Evolutionary conservation across 2,113 vertebrate species (phyloP).

Genomic region (Dipodomys ordii): DNA sequence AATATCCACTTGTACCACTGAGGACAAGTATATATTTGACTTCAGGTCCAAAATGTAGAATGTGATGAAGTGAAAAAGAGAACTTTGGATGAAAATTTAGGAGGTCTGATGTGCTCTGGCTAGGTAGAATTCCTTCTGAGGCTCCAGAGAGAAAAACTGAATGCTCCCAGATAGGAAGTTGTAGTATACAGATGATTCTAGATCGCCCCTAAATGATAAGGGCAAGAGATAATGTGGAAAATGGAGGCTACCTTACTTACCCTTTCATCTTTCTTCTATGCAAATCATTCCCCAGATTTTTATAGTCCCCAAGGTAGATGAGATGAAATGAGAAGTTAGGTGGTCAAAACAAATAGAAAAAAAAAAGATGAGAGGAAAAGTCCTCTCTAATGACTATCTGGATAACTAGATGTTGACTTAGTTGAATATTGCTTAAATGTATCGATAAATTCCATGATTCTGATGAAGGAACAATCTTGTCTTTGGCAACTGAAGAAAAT

Average conservation of each 20-base stretch:
- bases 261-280: slow-evolving; percentile 13
- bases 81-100: not conserved
- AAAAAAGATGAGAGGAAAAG: not conserved
- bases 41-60: slow-evolving; percentile 4
- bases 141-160: not conserved
- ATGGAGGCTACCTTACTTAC: not conserved
- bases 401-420: not conserved
- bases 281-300: not conserved
- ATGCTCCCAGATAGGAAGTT: not conserved
- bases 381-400: not conserved
- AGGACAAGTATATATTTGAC: not conserved
- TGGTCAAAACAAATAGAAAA: not conserved
- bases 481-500: not conserved
- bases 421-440: not conserved
- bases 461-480: not conserved
- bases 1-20: not conserved
- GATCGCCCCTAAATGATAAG: not conserved
- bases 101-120: not conserved
- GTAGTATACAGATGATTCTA: not conserved
- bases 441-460: not conserved
- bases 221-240: not conserved
- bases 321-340: not conserved
- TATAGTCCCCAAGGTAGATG: not conserved
- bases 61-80: not conserved
- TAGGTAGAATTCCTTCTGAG: not conserved